Base-by-base conservation (phyloP, 2,797 vertebrate species). In the Myripristis jacobus region DNA sequence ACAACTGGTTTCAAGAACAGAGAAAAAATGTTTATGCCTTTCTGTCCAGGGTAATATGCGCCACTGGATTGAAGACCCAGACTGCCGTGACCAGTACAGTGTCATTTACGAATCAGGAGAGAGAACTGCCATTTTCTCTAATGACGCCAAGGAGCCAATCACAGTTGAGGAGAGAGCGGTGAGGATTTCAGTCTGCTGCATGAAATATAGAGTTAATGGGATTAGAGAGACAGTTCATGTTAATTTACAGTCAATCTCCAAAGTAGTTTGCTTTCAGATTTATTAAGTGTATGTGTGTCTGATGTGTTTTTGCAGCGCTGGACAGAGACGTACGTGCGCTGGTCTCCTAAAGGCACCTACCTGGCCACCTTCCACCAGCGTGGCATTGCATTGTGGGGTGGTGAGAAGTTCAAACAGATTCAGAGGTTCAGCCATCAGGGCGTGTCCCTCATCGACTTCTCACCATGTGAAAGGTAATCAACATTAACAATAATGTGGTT, bases 401-500 rank as follows among this genome's bases (percentile, higher is more conserved):
- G 97, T 18, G 98, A 99, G 93, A 98, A 98, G 60, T 99, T 99
- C 93, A 99, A 98, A 70, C 98, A 99, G 91, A 99, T 99, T 54
- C 98, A 99, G 87, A 95, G 97, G 73, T 99, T 99, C 87, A 97
- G 96, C 85, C 98, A 99, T 83, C 96, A 95, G 73, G 98, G 97
- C 0, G 98, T 99, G 43, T 97, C 98, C 70, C 97, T 99, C 15
- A 99, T 99, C n/a, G 98, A 99, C 90, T 99, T 99, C 89, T 99
- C 98, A 0, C 97, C 98, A 1, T 99, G 97, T 83, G 98, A 99
- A 89, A 96, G 97, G 98, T 99, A 94, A 84, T 21, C 22, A 36
- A 4, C 18, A 0, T 6, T 21, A 10, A 60, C 21, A 15, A 16
- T 57, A 22, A 0, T n/a, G n/a, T n/a, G n/a, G n/a, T n/a, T n/a